Evolutionary conservation across 37 sponge, comb jelly and placozoan genomes (phyloP), one percentile per base, ranked within the genome.

Genomic region (Theonella swinhoei): DNA sequence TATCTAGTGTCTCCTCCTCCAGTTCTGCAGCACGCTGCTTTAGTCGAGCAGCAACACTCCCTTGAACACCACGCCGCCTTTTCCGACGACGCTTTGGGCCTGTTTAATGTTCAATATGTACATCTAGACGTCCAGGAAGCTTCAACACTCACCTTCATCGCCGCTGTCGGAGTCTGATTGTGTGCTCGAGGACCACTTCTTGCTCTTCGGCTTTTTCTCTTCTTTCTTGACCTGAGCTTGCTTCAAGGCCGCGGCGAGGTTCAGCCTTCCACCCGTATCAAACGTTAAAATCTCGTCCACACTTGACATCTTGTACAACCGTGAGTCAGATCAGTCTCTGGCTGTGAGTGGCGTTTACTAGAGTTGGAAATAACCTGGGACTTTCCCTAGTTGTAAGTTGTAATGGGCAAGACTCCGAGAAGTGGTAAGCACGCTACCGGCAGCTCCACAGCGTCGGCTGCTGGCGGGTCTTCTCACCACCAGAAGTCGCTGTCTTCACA

Each of bases 371-470:
- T 17, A 47, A 47, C 54, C 54, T 47, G 54, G 54, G 54, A 47
- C 14, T 47, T 47, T 14, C 54, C 54, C 54, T 47, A 7, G 54
- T 14, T 14, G 7, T 47, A 17, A 72, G 73, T 38, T 5, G 41
- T 75, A 7, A 75, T 80, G 81, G 40, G 39, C 34, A 78, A 78
- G 36, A 35, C 65, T 26, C 62, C 39, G 3, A 30, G 81, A 41
- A 67, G 81, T 39, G 81, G 81, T n/a, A 80, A 80, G 42, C 26
- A 63, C 17, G 40, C 70, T 5, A 43, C 81, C 20, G 33, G 35
- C 5, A 14, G 35, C 0, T 68, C 70, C 29, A 35, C 76, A 3
- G 39, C 32, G 61, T 3, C n/a, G 30, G 33, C 67, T 28, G 31
- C 70, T 39, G 64, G 30, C 32, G n/a, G 37, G 19, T 39, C 76